phyloP scores from a whole-genome alignment of 2,888 invertebrate species.

The Diaprepes abbreviatus region DNA sequence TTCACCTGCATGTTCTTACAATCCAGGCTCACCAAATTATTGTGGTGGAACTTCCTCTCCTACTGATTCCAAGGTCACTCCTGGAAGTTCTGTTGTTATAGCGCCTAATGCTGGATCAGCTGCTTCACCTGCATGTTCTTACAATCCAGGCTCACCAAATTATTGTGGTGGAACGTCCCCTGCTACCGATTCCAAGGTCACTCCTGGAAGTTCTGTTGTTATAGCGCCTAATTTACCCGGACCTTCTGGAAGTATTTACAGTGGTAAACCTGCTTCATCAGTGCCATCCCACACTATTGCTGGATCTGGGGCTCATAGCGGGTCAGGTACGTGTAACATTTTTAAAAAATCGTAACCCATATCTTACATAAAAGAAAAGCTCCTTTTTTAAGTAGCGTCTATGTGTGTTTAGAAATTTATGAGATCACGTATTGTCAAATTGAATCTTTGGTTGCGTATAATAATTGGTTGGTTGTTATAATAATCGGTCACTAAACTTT shows the following conservation, averaged over 20 bases:
- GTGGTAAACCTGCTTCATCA: conserved; percentile 48
- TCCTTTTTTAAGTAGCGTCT: no score
- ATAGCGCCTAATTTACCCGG: conserved; percentile 50
- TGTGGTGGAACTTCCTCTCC: background rate
- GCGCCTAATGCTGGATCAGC: no score
- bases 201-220: background rate
- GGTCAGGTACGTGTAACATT: background rate
- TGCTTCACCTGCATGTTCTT: background rate
- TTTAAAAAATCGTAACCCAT: no score
- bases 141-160: background rate
- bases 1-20: background rate
- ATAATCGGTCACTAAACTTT: no score
- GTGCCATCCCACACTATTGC: background rate
- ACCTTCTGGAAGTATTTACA: conserved; percentile 51
- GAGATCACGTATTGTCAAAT: no score
- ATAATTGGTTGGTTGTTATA: no score
- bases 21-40: conserved; percentile 1
- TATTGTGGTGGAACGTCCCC: background rate
- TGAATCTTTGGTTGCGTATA: no score
- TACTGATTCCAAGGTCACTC: background rate
- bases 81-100: conserved; percentile 15
- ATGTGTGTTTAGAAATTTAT: no score
- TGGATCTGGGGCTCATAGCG: background rate
- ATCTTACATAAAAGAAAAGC: no score
- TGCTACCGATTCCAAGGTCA: background rate